Percentiles rank a stretch among this genome's conserved stretches.
phyloP scores from a whole-genome alignment of 2,888 invertebrate genomes.

The Tiliacea citrago region DNA sequence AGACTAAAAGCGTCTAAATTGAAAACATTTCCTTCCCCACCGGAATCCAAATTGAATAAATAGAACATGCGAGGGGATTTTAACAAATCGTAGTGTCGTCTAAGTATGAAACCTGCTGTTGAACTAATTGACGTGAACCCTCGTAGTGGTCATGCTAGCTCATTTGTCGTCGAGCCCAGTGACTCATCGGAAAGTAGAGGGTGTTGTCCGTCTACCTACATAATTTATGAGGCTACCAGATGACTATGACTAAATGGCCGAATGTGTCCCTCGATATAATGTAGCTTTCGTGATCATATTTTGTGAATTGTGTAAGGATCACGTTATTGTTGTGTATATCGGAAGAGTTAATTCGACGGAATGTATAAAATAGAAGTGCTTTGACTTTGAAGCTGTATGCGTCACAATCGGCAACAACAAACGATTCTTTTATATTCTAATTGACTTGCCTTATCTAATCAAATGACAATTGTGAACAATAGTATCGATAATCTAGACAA shows the following conservation, averaged over 20 bases:
- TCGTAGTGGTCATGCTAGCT: conserved; percentile 76
- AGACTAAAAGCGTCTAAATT: conserved; percentile 55
- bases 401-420: conserved; percentile 24
- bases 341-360: conserved; percentile 14
- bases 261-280: conserved; percentile 48
- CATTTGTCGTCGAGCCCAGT: conserved; percentile 81
- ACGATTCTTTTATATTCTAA: conserved; percentile 40
- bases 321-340: background rate
- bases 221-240: conserved; percentile 77
- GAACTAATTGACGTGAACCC: conserved; percentile 79
- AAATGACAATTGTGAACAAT: conserved; percentile 59
- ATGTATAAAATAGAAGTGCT: background rate
- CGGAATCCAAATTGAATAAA: conserved; percentile 63
- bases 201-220: conserved; percentile 70
- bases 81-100: conserved; percentile 68
- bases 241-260: conserved; percentile 73
- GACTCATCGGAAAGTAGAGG: conserved; percentile 83
- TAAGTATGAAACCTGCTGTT: conserved; percentile 68
- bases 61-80: conserved; percentile 59
- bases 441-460: conserved; percentile 56
- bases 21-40: conserved; percentile 57
- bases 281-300: conserved; percentile 29
- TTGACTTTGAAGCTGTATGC: conserved; percentile 4
- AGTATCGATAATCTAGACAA: conserved; percentile 69
- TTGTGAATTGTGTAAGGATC: background rate